Conservation (phyloP, 2,113 vertebrate genomes). For the Macrotis lagotis region DNA sequence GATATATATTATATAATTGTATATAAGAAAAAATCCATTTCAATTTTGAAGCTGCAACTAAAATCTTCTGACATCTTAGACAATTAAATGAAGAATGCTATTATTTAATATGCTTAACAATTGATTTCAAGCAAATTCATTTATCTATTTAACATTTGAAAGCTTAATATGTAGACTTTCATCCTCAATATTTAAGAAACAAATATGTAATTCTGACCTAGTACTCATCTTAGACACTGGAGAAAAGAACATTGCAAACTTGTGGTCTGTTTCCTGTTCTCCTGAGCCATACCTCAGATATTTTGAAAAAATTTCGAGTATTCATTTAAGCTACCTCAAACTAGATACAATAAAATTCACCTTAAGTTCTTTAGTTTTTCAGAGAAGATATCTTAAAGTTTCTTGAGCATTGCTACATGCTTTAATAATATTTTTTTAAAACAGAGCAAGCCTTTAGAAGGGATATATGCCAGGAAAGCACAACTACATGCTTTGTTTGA, state of each 20-base stretch:
- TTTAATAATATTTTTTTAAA: neutral
- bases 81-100: neutral
- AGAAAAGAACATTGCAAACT: no score
- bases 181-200: neutral
- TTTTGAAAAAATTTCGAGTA: neutral
- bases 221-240: no score
- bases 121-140: neutral
- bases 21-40: neutral
- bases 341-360: neutral
- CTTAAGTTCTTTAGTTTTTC: neutral
- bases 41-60: neutral
- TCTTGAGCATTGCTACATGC: no score
- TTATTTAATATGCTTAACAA: neutral
- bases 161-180: neutral
- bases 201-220: no score
- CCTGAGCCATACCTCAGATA: neutral
- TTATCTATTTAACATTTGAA: neutral
- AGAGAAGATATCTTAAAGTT: neutral
- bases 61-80: neutral
- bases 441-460: neutral
- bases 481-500: neutral
- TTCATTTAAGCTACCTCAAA: neutral
- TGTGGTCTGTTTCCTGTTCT: no score
- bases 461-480: neutral
- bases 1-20: neutral